Evolutionary conservation across 2,888 invertebrate genomes (phyloP).

Genomic region (Caenorhabditis angaria): DNA sequence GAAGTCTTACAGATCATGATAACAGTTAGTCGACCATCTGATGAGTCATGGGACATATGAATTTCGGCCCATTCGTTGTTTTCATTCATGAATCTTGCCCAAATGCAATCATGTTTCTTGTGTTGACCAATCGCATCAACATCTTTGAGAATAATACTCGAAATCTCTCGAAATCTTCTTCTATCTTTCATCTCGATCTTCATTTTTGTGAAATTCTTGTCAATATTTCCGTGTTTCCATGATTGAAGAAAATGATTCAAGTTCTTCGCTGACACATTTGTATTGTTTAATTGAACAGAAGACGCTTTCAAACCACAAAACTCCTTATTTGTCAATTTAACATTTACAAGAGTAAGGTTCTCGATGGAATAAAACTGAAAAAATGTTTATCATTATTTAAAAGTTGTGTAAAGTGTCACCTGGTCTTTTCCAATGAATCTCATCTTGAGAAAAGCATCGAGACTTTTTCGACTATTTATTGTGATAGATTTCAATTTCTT

Average conservation of each 20-base stretch:
- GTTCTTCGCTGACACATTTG: not conserved
- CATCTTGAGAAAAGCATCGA: not conserved
- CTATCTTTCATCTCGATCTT: not conserved
- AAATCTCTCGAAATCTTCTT: not conserved
- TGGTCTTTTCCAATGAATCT: not conserved
- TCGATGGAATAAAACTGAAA: too few species aligned
- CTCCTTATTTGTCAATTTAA: too few species aligned
- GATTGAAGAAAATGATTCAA: not conserved
- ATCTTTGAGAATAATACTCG: not conserved
- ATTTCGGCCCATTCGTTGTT: too few species aligned
- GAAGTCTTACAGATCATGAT: too few species aligned
- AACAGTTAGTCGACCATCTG: too few species aligned
- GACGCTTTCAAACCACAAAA: not conserved
- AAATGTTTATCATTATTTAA: too few species aligned
- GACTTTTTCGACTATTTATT: not conserved
- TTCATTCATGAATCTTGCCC: too few species aligned
- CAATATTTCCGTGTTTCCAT: not conserved
- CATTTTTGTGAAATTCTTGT: not conserved
- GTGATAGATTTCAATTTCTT: not conserved
- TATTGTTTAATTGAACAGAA: not conserved
- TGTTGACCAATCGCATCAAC: too few species aligned
- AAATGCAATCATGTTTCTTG: too few species aligned
- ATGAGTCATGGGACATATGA: too few species aligned
- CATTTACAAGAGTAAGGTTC: too few species aligned
- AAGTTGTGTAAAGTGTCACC: too few species aligned